Percentiles rank a stretch among this genome's conserved stretches.
Conservation (phyloP, 2,888 invertebrate species). For the Suillia variegata region DNA sequence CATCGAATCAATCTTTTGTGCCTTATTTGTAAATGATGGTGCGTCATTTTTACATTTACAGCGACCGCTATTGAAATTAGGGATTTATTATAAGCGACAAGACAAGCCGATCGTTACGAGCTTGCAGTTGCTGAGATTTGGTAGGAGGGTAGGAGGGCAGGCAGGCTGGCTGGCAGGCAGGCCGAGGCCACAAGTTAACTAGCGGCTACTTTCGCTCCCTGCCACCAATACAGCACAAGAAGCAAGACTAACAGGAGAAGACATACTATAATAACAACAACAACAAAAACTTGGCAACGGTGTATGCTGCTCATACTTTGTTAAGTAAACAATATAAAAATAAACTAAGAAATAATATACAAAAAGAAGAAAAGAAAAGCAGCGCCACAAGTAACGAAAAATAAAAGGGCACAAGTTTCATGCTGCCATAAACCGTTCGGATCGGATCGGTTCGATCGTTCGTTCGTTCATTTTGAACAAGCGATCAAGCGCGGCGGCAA, state of each 20-base stretch:
- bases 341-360: background rate
- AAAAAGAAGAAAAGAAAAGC: background rate
- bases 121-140: too few relatives aligned
- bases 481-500: background rate
- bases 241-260: too few relatives aligned
- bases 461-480: background rate
- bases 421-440: too few relatives aligned
- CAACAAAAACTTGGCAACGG: background rate
- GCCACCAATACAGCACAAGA: too few relatives aligned
- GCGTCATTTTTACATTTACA: background rate
- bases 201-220: too few relatives aligned
- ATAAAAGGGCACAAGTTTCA: background rate
- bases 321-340: background rate
- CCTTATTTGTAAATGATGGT: background rate
- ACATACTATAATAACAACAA: too few relatives aligned
- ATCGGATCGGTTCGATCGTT: background rate
- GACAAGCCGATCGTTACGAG: background rate
- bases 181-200: too few relatives aligned
- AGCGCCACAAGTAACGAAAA: background rate
- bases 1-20: constrained; percentile 45
- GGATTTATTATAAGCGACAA: background rate
- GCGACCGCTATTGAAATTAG: background rate
- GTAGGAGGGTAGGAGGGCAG: too few relatives aligned
- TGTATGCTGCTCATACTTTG: constrained; percentile 5
- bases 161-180: too few relatives aligned